These are phyloP conservation scores for Eristalis pertinax DNA, from an alignment of 2,888 invertebrate genomes.

Conservation along the genomic window DNA sequence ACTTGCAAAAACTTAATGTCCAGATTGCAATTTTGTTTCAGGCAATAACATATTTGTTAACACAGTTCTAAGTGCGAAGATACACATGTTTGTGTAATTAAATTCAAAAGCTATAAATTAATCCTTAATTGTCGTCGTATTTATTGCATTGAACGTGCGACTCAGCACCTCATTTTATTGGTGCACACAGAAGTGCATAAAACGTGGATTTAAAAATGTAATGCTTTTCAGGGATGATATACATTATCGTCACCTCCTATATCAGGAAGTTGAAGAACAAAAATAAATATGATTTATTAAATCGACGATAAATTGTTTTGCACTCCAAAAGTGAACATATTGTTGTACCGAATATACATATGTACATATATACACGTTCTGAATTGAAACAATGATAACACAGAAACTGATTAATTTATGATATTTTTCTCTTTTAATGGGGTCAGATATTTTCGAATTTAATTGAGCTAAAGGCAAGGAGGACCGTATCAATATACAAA, in stretches of 20 bases:
- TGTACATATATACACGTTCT: neutral
- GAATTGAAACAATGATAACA: constrained; percentile 34
- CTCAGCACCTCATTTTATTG: neutral
- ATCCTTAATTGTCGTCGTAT: neutral
- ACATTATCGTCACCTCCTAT: constrained; percentile 14
- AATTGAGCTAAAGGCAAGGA: neutral
- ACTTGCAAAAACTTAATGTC: too few species aligned
- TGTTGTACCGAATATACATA: neutral
- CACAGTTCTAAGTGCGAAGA: neutral
- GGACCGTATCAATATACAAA: constrained; percentile 16
- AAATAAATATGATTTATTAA: constrained; percentile 32
- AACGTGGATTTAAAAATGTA: neutral
- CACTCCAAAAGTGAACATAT: constrained; percentile 46
- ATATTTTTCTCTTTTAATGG: constrained; percentile 12
- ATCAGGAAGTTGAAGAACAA: constrained; percentile 25
- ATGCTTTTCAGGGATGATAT: neutral
- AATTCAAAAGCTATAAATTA: neutral
- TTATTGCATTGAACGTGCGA: neutral
- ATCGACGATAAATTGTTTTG: constrained; percentile 44
- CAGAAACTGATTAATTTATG: constrained; percentile 45
- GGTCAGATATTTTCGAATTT: constrained; percentile 20
- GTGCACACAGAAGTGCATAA: constrained; percentile 4
- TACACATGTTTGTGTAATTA: neutral
- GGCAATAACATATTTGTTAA: neutral
- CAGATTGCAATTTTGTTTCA: neutral